Evolutionary conservation across 2,888 invertebrate species (phyloP).

Genomic region (Synanthedon vespiformis): DNA sequence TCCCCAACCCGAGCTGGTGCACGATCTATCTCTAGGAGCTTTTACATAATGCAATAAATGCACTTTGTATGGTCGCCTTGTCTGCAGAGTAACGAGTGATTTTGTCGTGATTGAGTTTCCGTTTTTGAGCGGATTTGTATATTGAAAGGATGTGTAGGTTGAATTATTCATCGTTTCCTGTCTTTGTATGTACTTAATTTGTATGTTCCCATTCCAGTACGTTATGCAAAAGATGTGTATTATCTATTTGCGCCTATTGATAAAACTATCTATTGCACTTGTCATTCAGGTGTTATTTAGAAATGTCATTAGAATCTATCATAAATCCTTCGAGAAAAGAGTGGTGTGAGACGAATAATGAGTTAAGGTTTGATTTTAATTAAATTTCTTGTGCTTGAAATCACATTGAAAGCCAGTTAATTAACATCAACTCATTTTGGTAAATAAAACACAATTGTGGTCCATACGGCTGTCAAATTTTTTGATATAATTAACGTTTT

Average conservation of each 20-base stretch:
- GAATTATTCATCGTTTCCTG: slow-evolving; percentile 40
- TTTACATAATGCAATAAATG: not conserved
- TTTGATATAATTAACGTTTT: too few species aligned
- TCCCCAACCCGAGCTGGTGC: slow-evolving; percentile 9
- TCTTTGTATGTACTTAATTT: slow-evolving; percentile 30
- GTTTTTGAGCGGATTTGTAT: slow-evolving; percentile 28
- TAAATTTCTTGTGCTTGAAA: too few species aligned
- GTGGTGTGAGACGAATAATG: not conserved
- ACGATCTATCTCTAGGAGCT: slow-evolving; percentile 5
- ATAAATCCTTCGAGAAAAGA: not conserved
- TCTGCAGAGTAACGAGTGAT: not conserved
- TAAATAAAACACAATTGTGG: too few species aligned
- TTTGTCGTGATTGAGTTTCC: slow-evolving; percentile 20
- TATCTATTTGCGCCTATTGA: not conserved
- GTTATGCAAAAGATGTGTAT: not conserved
- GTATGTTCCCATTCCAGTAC: not conserved
- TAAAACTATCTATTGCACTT: not conserved
- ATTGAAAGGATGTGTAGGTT: slow-evolving; percentile 34
- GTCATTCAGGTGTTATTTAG: not conserved
- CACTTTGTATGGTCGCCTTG: not conserved
- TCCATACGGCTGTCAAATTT: too few species aligned
- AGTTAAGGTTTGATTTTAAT: not conserved
- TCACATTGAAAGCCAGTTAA: too few species aligned
- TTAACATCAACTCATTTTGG: too few species aligned
- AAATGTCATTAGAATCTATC: not conserved